Base-by-base conservation (phyloP, 2,113 vertebrate genomes). In the Thunnus maccoyii region DNA sequence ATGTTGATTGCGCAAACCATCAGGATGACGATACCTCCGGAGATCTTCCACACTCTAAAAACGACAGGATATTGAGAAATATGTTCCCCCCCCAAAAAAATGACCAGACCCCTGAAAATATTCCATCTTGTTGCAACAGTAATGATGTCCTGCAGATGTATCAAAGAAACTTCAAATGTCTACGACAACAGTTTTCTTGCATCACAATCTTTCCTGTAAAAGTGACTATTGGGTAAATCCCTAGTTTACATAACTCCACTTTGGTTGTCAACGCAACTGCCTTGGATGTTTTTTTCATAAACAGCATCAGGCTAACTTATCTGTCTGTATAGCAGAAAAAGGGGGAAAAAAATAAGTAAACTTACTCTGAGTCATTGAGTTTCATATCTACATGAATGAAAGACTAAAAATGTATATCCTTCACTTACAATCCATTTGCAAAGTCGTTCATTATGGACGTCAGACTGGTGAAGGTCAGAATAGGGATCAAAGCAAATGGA, bases 401-500 rank as follows among this genome's bases (percentile, higher is more conserved):
- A 4, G 8, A 46, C 61, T 17, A 17, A 18, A 56, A 69, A 72
- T 0, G 17, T 7, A 17, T 2, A n/a, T 0, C 61, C 58, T 72
- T 69, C 16, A 98, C 98, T 97, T 87, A 99, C 98, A 98, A 46
- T 76, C 96, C 96, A 0, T 99, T 99, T 62, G 96, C 95, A 54
- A 99, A 99, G 63, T 99, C 98, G 0, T 77, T 95, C 98, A 99
- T 99, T 48, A 99, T 93, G 0, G 96, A 94, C 1, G 93, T 95
- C 72, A 97, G 89, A 84, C 98, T 99, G 64, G 98, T 99, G 90
- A 99, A 97, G 0, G 97, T 99, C 76, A 99, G 94, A 62, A 99
- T 96, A 0, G 98, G 98, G 89, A 99, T 99, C 90, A 99, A 93
- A 36, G 98, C 98, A 61, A 99, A 99, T 0, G 98, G 98, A 65